Percentiles rank a stretch among this genome's conserved stretches.
These are phyloP conservation scores for Entomobrya multifasciata DNA, from an alignment of 2,888 invertebrate genomes.

Conservation along the genomic window DNA sequence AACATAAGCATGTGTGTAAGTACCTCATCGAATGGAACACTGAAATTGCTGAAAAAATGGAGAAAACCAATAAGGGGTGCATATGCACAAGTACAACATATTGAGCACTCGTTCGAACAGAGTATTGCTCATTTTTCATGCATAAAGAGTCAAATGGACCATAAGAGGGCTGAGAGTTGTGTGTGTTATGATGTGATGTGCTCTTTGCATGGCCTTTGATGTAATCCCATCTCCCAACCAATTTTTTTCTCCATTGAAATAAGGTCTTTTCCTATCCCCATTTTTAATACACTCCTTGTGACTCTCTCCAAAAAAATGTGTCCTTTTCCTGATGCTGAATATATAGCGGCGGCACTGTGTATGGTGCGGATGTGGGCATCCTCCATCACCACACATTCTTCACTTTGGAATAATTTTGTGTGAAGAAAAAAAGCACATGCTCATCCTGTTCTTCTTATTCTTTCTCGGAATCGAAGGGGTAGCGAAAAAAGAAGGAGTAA, in stretches of 20 bases:
- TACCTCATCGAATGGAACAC: background rate
- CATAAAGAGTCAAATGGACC: slow-evolving; percentile 78
- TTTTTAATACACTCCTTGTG: slow-evolving; percentile 66
- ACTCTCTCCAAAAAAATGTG: slow-evolving; percentile 8
- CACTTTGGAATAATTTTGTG: slow-evolving; percentile 13
- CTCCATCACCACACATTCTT: background rate
- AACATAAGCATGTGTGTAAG: slow-evolving; percentile 51
- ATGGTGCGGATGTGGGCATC: slow-evolving; percentile 15
- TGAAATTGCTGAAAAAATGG: background rate
- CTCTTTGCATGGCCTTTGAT: slow-evolving; percentile 58
- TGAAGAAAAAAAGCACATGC: slow-evolving; percentile 9
- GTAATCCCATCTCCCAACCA: slow-evolving; percentile 72
- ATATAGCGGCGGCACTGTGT: background rate
- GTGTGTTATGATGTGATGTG: slow-evolving; percentile 34
- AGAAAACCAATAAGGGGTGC: slow-evolving; percentile 8
- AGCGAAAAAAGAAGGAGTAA: background rate
- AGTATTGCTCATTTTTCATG: slow-evolving; percentile 76
- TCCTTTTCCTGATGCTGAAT: slow-evolving; percentile 32
- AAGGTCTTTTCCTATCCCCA: slow-evolving; percentile 75
- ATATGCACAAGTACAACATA: background rate
- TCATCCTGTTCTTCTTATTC: slow-evolving; percentile 2
- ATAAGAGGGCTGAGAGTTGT: slow-evolving; percentile 68
- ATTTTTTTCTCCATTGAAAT: slow-evolving; percentile 74
- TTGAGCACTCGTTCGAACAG: background rate
- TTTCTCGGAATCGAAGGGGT: background rate